Base-by-base conservation (phyloP, 2,797 vertebrate species). In the Sphenopsis melanotis region DNA sequence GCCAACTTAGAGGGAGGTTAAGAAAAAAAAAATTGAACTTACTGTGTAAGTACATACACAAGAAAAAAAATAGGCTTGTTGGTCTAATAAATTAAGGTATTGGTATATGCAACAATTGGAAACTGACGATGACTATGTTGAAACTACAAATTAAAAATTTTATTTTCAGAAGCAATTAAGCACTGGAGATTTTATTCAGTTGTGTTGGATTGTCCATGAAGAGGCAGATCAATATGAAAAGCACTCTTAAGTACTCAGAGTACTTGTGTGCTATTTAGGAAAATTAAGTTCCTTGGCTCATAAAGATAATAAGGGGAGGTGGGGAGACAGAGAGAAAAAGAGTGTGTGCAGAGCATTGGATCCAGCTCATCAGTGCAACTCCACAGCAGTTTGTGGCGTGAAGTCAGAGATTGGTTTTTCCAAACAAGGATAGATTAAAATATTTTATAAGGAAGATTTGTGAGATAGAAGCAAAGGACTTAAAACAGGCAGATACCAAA, bases 311-410 rank as follows among this genome's bases (percentile, higher is more conserved):
- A 72, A 46, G 36, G 9, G 12, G 12, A 60, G 2, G 0, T 1
- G 2, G 4, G 12, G 21, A 82, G 21, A 59, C 4, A 53, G 12
- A 15, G 32, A 42, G 32, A 55, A 72, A 65, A 55, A 61, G n/a
- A 72, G 5, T 39, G 30, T 78, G 20, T 15, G 23, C 11, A 39
- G 57, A 83, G 7, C 2, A 1, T 8, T 50, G 17, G 16, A 63
- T 53, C 26, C 55, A 49, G 18, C 8, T 84, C n/a, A 60, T 63
- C 41, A 20, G 11, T 39, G 30, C 47, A 90, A 76, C 36, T 29
- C 53, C 70, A 36, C 7, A 6, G 2, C 11, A 49, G 4, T 0
- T 81, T 46, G 37, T 1, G 1, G 15, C 2, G 1, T 70, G 39
- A 64, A 71, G 18, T 44, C 63, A 56, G 64, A 86, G 30, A 44